Base-by-base conservation (phyloP, 2,888 invertebrate species). In the Scelioninae gen. 2 region DNA sequence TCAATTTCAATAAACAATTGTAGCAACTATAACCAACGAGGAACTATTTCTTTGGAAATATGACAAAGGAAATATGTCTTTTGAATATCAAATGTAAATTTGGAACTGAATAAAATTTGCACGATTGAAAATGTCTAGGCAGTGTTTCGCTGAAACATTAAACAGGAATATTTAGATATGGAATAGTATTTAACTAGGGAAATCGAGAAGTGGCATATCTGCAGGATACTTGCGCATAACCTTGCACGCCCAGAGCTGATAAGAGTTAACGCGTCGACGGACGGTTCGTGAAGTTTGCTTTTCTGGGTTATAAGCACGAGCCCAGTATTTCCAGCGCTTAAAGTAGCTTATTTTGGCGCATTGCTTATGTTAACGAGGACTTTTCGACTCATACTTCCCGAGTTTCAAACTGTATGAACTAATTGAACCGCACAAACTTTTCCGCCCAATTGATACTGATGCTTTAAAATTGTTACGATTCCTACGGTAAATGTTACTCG, bases 241-340 rank as follows among this genome's bases (percentile, higher is more conserved):
- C 77, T 76, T 75, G 81, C 79, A 80, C 81, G 79, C 28, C 78
- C 72, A 48, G 60, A 68, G 61, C 79, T 79, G 82, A 83, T 83
- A 83, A 84, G 81, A 77, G 64, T 52, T 64, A 50, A 63, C 41
- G 37, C 61, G 73, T 64, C 71, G 60, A 70, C 64, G 63, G 67
- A 73, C 67, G 67, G 53, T 73, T 73, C 64, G 73, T 61, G 50
- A 70, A 78, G 77, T 80, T 79, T 78, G 77, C 76, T 77, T 78
- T 79, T 76, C 77, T 74, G 69, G 72, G 76, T 75, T 72, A 63
- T 71, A 75, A 76, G 76, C 73, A 48, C 57, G 61, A 71, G 69
- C 50, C 57, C 69, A 53, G 25, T 53, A 69, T 64, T 48, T 60
- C 46, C 9, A 6, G 43, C 9, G 43, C 46, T 60, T 58, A 50